phyloP scores from a whole-genome alignment of 2,888 invertebrate genomes.

The Gymnocheta viridis region DNA sequence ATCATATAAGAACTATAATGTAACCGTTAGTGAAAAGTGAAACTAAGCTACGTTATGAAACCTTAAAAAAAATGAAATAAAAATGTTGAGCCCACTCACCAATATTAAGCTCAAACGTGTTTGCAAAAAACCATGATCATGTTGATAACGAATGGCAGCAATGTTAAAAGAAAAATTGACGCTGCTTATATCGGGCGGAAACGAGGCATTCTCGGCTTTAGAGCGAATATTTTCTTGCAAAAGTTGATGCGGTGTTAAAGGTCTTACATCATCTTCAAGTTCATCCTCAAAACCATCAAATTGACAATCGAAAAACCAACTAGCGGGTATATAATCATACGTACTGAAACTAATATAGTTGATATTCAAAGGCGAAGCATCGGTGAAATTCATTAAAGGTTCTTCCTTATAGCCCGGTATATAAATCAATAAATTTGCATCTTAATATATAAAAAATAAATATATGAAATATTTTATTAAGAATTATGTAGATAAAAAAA shows the following conservation, averaged over 20 bases:
- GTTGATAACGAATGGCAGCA: slow-evolving; percentile 76
- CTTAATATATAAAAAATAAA: slow-evolving; percentile 78
- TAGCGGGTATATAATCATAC: slow-evolving; percentile 86
- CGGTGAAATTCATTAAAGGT: slow-evolving; percentile 85
- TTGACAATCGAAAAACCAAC: slow-evolving; percentile 87
- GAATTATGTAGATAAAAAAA: slow-evolving; percentile 7
- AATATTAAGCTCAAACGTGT: slow-evolving; percentile 81
- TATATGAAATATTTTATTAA: slow-evolving; percentile 2
- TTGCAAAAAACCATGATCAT: slow-evolving; percentile 74
- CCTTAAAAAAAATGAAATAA: not conserved
- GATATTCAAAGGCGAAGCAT: slow-evolving; percentile 85
- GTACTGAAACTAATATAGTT: slow-evolving; percentile 87
- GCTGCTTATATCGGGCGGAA: slow-evolving; percentile 74
- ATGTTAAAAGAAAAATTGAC: slow-evolving; percentile 77
- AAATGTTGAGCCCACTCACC: slow-evolving; percentile 77
- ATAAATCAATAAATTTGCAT: slow-evolving; percentile 85
- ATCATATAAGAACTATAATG: too few relatives aligned
- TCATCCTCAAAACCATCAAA: slow-evolving; percentile 78
- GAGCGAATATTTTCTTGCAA: slow-evolving; percentile 83
- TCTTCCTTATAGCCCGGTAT: slow-evolving; percentile 84
- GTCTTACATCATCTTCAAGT: slow-evolving; percentile 74
- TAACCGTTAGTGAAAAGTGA: too few relatives aligned
- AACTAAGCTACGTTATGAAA: too few relatives aligned
- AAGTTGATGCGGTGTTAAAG: slow-evolving; percentile 83
- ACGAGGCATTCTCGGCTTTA: slow-evolving; percentile 81